Conservation (phyloP, 2,113 vertebrate genomes). For the Atrichornis clamosus region DNA sequence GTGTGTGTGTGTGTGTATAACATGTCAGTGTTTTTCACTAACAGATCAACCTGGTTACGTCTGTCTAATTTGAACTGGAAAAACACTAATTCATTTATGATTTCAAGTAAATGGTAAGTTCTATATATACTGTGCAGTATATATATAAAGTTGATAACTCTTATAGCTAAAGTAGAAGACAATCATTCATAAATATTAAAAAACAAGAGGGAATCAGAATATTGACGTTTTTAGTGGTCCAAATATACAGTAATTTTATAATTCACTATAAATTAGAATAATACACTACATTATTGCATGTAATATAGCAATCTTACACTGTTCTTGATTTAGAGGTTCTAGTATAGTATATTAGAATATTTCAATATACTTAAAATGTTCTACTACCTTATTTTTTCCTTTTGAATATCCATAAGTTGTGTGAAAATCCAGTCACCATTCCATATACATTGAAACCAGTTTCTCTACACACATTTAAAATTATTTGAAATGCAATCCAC, state of each 20-base stretch:
- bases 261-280: neutral
- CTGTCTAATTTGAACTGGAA: neutral
- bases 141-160: neutral
- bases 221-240: neutral
- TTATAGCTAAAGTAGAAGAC: neutral
- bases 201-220: neutral
- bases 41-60: neutral
- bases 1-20: too few relatives aligned
- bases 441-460: neutral
- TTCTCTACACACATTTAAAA: neutral
- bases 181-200: neutral
- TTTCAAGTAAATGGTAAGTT: neutral
- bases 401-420: neutral
- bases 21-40: neutral
- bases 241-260: neutral
- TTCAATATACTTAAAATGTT: neutral
- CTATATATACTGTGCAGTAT: fast-evolving
- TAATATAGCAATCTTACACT: neutral
- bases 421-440: neutral
- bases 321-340: neutral
- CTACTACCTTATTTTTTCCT: neutral
- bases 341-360: neutral
- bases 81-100: neutral
- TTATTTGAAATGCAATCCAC: neutral
- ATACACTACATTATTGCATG: neutral